Conservation (phyloP, 2,797 vertebrate species). For the Gadopsis marmoratus region DNA sequence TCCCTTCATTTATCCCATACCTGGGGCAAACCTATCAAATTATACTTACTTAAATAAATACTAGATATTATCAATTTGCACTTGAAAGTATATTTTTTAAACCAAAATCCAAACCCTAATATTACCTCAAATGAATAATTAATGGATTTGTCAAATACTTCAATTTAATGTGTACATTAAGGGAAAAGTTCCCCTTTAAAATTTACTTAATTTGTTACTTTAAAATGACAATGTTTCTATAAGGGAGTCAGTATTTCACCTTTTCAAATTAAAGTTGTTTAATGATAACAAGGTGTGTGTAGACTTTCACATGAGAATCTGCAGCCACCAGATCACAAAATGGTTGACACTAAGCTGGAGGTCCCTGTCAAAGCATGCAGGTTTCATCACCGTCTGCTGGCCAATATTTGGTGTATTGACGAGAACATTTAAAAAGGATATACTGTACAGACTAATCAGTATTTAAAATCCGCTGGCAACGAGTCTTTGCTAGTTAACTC, state of each 20-base stretch:
- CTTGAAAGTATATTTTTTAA: neutral
- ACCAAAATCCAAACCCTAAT: neutral
- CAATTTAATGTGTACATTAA: neutral
- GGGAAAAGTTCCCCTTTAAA: no score
- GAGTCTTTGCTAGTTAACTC: neutral
- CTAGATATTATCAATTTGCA: no score
- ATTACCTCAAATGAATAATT: neutral
- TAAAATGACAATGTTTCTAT: neutral
- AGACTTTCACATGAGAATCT: neutral
- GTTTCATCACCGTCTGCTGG: slow-evolving; percentile 63
- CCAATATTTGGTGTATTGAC: neutral
- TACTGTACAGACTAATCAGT: neutral
- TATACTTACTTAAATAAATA: no score
- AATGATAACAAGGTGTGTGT: neutral
- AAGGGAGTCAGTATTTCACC: neutral
- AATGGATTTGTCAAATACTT: neutral
- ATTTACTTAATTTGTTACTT: neutral
- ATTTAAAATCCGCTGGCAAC: neutral
- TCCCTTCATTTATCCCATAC: neutral
- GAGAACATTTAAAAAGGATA: neutral
- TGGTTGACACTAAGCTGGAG: slow-evolving; percentile 23
- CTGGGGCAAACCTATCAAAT: no score
- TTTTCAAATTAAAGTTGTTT: neutral
- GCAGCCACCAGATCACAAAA: slow-evolving; percentile 17
- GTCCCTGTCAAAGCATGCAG: slow-evolving; percentile 16